These are phyloP conservation scores for Caenorhabditis sp. DNA, from an alignment of 2,888 invertebrate genomes.

Conservation along the genomic window DNA sequence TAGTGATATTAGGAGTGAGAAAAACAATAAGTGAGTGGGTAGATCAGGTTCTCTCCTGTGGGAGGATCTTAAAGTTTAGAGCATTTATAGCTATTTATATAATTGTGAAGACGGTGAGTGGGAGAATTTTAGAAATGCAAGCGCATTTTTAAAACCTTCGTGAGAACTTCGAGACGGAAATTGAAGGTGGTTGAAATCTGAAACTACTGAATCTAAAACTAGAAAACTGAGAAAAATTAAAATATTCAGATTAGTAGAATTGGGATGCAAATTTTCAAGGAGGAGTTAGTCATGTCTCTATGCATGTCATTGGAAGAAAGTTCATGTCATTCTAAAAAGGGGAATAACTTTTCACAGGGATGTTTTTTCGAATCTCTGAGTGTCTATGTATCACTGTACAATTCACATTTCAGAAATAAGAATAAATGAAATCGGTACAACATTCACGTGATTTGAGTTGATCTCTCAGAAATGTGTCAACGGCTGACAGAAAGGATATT, in stretches of 20 bases:
- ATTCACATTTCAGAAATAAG: too few species aligned
- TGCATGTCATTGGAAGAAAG: constrained; percentile 49
- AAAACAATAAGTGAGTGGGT: neutral
- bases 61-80: neutral
- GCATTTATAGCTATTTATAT: constrained; percentile 14
- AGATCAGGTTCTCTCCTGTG: neutral
- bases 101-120: neutral
- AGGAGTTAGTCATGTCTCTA: constrained; percentile 43
- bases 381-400: too few species aligned
- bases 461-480: too few species aligned
- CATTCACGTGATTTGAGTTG: too few species aligned
- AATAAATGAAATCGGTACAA: too few species aligned
- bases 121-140: constrained; percentile 9
- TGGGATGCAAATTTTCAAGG: constrained; percentile 25
- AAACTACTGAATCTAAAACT: neutral
- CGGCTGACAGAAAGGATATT: too few species aligned
- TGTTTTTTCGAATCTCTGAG: too few species aligned
- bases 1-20: constrained; percentile 2
- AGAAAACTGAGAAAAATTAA: neutral
- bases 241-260: constrained; percentile 9
- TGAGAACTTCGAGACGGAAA: constrained; percentile 21
- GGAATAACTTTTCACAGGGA: neutral
- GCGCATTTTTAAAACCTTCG: constrained; percentile 1
- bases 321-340: constrained; percentile 19
- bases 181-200: neutral